These are phyloP conservation scores for Brachionus manjavacas DNA, from an alignment of 1,140 invertebrate species.

Conservation along the genomic window DNA sequence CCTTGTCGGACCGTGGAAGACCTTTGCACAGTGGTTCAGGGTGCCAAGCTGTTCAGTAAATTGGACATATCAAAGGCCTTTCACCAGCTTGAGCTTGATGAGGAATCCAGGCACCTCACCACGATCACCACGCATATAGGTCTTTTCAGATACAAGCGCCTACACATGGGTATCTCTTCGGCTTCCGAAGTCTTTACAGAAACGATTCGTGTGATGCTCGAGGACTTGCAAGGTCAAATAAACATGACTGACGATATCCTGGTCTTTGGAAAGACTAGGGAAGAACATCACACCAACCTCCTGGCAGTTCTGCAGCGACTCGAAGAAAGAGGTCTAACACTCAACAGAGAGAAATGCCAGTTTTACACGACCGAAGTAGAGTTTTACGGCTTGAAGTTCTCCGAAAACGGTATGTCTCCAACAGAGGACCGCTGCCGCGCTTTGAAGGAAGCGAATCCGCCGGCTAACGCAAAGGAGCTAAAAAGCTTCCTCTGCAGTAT, in stretches of 20 bases:
- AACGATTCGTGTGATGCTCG: constrained; percentile 43
- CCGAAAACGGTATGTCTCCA: constrained; percentile 41
- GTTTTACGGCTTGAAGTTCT: constrained; percentile 52
- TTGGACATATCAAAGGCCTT: neutral
- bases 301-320: constrained; percentile 45
- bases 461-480: constrained; percentile 33
- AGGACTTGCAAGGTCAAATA: constrained; percentile 32
- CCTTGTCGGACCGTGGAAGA: neutral
- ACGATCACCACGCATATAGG: constrained; percentile 59
- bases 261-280: constrained; percentile 45
- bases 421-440: constrained; percentile 42
- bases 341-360: constrained; percentile 53
- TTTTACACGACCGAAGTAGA: constrained; percentile 47
- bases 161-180: constrained; percentile 54
- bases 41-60: neutral
- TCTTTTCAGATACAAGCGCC: constrained; percentile 50
- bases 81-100: neutral
- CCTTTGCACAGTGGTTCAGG: neutral
- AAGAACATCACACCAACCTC: constrained; percentile 46
- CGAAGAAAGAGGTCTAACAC: constrained; percentile 45
- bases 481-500: constrained; percentile 14
- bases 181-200: constrained; percentile 44
- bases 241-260: constrained; percentile 47
- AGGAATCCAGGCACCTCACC: constrained; percentile 47
- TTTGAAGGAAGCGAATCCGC: constrained; percentile 37